These are phyloP conservation scores for Hypothenemus hampei DNA, from an alignment of 1,140 invertebrate genomes.

Conservation along the genomic window DNA sequence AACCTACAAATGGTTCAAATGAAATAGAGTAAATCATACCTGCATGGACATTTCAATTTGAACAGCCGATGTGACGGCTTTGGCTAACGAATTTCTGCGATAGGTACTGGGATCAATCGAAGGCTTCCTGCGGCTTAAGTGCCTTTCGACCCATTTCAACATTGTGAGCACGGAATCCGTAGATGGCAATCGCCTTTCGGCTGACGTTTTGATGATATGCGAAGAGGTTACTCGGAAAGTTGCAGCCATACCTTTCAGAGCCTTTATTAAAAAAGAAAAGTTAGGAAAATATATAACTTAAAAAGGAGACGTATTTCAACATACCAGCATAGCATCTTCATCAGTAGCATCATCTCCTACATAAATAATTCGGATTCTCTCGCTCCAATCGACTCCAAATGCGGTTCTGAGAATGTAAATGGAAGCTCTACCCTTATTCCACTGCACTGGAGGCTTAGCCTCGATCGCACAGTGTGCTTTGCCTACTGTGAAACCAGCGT, in stretches of 20 bases:
- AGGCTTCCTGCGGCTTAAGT: constrained; percentile 70
- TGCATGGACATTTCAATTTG: constrained; percentile 34
- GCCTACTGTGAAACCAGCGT: constrained; percentile 70
- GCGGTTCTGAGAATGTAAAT: constrained; percentile 85
- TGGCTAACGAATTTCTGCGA: constrained; percentile 28
- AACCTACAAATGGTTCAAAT: too few species aligned
- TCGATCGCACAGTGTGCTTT: constrained; percentile 79
- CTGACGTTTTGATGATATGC: constrained; percentile 78
- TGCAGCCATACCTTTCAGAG: constrained; percentile 82
- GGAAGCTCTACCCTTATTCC: constrained; percentile 87
- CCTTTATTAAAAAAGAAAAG: constrained; percentile 48
- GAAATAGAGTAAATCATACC: too few species aligned
- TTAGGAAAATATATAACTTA: neutral
- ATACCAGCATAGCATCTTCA: constrained; percentile 86
- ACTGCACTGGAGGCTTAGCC: constrained; percentile 81
- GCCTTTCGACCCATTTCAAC: constrained; percentile 78
- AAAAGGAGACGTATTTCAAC: constrained; percentile 22
- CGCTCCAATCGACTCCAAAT: constrained; percentile 87
- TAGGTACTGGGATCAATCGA: constrained; percentile 28
- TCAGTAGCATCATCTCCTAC: constrained; percentile 86
- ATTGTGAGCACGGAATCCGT: constrained; percentile 84
- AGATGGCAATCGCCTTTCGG: constrained; percentile 76
- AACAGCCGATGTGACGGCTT: constrained; percentile 23
- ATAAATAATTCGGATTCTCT: constrained; percentile 84
- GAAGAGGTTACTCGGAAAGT: constrained; percentile 84